Conservation (phyloP, 2,888 invertebrate species). For the Julus scanicus region DNA sequence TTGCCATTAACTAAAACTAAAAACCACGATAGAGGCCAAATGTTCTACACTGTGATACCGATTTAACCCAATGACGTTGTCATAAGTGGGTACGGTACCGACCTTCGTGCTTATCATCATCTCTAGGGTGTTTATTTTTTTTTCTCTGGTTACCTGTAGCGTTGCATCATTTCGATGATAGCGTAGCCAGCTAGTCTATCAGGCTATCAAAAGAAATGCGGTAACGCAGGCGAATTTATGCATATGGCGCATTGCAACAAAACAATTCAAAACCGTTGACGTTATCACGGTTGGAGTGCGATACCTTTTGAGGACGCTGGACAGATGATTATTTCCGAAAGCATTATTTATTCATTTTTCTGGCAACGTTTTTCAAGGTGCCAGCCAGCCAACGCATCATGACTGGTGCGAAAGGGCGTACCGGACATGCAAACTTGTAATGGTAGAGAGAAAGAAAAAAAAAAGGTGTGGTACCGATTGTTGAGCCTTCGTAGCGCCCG, state of each 20-base stretch:
- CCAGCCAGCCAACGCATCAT: not conserved
- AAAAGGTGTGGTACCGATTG: not conserved
- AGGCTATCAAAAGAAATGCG: too few relatives aligned
- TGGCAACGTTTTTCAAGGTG: not conserved
- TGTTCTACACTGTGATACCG: not conserved
- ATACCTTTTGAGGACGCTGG: too few relatives aligned
- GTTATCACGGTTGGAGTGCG: not conserved
- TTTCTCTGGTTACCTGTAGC: not conserved
- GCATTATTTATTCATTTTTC: not conserved
- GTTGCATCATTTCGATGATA: not conserved
- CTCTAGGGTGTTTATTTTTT: not conserved
- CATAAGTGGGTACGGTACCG: not conserved
- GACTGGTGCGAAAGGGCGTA: not conserved
- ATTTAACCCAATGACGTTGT: not conserved
- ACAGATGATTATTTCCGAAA: too few relatives aligned
- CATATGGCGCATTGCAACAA: not conserved
- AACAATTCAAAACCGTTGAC: not conserved
- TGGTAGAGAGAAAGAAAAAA: not conserved
- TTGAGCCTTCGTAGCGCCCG: not conserved
- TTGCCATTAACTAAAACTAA: not conserved
- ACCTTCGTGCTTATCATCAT: not conserved
- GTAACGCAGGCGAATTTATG: not conserved
- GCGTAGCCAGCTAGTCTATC: not conserved
- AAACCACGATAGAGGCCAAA: not conserved
- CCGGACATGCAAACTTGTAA: not conserved